Percentiles rank a stretch among this genome's conserved stretches.
Conservation (phyloP, 2,113 vertebrate genomes). For the Hyaena hyaena region DNA sequence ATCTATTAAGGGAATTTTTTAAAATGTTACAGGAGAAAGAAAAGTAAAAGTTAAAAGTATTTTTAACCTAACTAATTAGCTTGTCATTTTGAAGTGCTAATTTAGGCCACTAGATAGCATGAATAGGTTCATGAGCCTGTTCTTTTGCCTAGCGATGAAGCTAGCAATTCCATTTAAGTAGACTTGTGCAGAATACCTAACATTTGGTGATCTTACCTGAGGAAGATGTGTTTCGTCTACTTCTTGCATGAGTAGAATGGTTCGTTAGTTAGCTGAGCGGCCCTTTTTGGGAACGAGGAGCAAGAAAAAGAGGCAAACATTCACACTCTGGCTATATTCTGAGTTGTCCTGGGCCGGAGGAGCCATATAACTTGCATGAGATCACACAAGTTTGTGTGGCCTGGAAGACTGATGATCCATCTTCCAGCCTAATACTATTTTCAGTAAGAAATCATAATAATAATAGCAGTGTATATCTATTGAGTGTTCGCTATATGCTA, state of each 20-base stretch:
- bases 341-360: neutral
- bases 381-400: neutral
- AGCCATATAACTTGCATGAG: neutral
- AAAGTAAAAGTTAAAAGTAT: conserved; percentile 42
- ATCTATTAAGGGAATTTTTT: neutral
- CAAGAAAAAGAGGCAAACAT: neutral
- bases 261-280: neutral
- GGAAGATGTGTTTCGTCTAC: neutral
- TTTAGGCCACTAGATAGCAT: neutral
- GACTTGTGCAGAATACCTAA: neutral
- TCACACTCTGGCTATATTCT: neutral
- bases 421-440: neutral
- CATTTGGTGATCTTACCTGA: neutral
- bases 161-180: neutral
- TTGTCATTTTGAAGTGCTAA: conserved; percentile 21
- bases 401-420: neutral
- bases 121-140: neutral
- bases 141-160: conserved; percentile 30
- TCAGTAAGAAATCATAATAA: neutral
- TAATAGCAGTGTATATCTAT: neutral
- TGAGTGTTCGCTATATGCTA: neutral
- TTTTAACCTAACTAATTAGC: conserved; percentile 10
- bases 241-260: neutral
- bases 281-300: neutral
- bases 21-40: neutral